A percentile compares a stretch with the other conserved stretches of the same genome.
These are phyloP conservation scores for Leptinotarsa texana DNA, from an alignment of 1,140 invertebrate species.

Conservation along the genomic window DNA sequence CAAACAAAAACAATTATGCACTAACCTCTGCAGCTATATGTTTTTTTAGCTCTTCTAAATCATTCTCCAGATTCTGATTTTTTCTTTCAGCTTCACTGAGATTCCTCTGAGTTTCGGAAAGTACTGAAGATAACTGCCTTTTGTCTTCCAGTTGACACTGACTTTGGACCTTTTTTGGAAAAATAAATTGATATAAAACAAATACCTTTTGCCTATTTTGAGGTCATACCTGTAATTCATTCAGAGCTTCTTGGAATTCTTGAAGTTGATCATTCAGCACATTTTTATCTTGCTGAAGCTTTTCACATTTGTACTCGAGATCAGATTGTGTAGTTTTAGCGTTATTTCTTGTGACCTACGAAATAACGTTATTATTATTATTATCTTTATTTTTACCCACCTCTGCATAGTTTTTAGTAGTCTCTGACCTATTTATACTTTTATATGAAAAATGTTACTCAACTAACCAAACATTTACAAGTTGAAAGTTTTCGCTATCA, in stretches of 20 bases:
- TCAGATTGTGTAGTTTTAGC: slow-evolving; percentile 80
- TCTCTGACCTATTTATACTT: no score
- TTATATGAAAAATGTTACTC: no score
- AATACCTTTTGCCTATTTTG: neutral
- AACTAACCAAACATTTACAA: no score
- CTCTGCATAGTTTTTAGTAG: no score
- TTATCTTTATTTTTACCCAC: neutral
- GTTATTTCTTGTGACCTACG: slow-evolving; percentile 73
- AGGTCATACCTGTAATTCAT: slow-evolving; percentile 69
- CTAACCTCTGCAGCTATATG: slow-evolving; percentile 62
- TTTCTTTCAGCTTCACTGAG: slow-evolving; percentile 64
- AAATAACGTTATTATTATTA: slow-evolving; percentile 10
- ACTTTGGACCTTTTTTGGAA: slow-evolving; percentile 56
- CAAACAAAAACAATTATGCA: slow-evolving; percentile 14
- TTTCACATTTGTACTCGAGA: slow-evolving; percentile 76
- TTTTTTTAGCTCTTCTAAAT: slow-evolving; percentile 64
- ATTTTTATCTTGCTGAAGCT: slow-evolving; percentile 72
- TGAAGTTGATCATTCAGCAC: slow-evolving; percentile 72
- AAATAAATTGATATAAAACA: slow-evolving; percentile 12
- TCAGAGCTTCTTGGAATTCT: slow-evolving; percentile 71
- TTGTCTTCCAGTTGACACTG: slow-evolving; percentile 80
- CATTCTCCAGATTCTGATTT: slow-evolving; percentile 61
- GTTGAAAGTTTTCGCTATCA: no score
- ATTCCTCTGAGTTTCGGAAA: slow-evolving; percentile 71
- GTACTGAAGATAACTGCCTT: slow-evolving; percentile 66